Percentiles rank a stretch among this genome's conserved stretches.
Evolutionary conservation across 2,888 invertebrate genomes (phyloP).

Genomic region (Eupeodes latifasciatus): DNA sequence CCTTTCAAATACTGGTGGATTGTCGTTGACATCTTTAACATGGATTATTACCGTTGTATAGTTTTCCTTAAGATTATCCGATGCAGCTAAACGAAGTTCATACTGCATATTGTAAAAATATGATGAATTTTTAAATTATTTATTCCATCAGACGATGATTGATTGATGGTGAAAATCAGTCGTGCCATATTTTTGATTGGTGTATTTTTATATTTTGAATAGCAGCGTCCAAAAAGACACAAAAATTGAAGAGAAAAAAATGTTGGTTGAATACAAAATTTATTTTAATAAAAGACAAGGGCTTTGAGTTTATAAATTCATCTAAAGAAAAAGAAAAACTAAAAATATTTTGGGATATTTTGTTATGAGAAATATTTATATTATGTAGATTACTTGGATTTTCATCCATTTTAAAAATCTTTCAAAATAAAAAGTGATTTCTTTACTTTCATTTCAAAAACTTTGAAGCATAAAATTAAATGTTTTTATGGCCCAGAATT

Average conservation of each 20-base stretch:
- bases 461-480: too few species aligned
- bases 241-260: slow-evolving; percentile 23
- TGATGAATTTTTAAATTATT: slow-evolving; percentile 76
- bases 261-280: background rate
- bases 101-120: slow-evolving; percentile 86
- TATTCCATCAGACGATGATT: slow-evolving; percentile 31
- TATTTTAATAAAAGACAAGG: background rate
- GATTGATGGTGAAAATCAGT: slow-evolving; percentile 38
- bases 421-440: too few species aligned
- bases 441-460: too few species aligned
- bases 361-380: too few species aligned
- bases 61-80: slow-evolving; percentile 98
- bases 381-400: too few species aligned
- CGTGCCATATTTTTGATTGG: too few species aligned
- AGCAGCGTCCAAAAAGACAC: slow-evolving; percentile 40
- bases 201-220: too few species aligned
- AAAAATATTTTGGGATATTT: too few species aligned
- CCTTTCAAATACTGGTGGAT: slow-evolving; percentile 97
- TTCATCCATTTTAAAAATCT: too few species aligned
- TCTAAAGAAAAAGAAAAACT: too few species aligned
- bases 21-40: slow-evolving; percentile 99
- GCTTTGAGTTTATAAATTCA: too few species aligned
- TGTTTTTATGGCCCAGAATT: too few species aligned
- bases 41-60: slow-evolving; percentile 98
- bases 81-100: slow-evolving; percentile 96